Evolutionary conservation across 2,888 invertebrate genomes (phyloP), one percentile per base, ranked within the genome.

Genomic region (Venustoraphidia nigricollis): DNA sequence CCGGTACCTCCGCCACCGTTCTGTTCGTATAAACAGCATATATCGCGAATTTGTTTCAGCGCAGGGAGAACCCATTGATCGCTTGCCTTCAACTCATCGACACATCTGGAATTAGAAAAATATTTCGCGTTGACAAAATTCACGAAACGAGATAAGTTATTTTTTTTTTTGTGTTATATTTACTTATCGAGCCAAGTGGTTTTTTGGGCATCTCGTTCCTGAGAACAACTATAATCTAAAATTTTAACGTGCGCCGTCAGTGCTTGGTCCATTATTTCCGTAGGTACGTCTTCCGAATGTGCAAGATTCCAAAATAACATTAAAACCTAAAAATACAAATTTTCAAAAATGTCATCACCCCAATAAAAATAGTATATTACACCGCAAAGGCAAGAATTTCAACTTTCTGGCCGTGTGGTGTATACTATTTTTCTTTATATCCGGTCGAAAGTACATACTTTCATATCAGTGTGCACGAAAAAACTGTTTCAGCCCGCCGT

Each of bases 211-310:
- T 96, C 95, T 57, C 95, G 78, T 64, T 96, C 93, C 73, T 94
- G 94, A 47, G 94, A 93, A 70, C 95, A 96, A 63, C 93, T 94
- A 65, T 94, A 96, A 71, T 96, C 96, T 53, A 97, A 73, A 62
- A 97, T 96, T 75, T 96, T 96, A 10, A 95, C 90, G 62, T 96
- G 92, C 53, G 95, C 93, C 36, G 83, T 82, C 55, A 97, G 70
- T 2, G 96, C 95, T 64, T 95, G 94, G 66, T 97, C 96, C 79
- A 96, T 88, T 52, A 95, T 95, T 68, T 97, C 96, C 2, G 92
- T 94, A 50, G 92, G 88, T 49, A 95, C 91, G 68, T 96, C 95
- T 58, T 91, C 89, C 47, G 92, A 91, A 67, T 95, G 94, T 6
- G 95, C 94, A 64, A 97, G 73, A 63, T 92, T 93, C 96, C 96